Evolutionary conservation across 2,797 vertebrate genomes (phyloP), one percentile per base, ranked within the genome.

Genomic region (Acridotheres tristis): DNA sequence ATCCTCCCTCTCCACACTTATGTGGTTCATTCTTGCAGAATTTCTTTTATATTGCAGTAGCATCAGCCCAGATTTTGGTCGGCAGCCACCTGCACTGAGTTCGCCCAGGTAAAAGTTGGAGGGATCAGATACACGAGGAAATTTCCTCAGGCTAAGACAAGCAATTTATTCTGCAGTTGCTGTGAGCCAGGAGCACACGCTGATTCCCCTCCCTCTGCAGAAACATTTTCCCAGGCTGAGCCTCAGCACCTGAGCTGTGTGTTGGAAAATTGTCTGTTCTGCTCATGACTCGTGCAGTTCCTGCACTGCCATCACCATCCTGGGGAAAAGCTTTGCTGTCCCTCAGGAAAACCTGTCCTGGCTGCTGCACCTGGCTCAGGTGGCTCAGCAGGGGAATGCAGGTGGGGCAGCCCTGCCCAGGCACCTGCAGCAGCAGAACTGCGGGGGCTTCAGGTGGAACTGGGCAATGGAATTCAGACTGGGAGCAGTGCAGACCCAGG

Each of bases 91-190:
- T 21, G 38, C 19, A 23, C 81, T 53, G 22, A 34, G 48, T 15
- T 29, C 20, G 74, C 74, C 51, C 42, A 48, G 76, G 89, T 81
- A n/a, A 8, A 55, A 90, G 78, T 16, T 54, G 80, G 75, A 74
- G 67, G 73, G 90, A 81, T 78, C 83, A 58, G 80, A 51, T 6
- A 26, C 54, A 15, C 0, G 1, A 38, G 51, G 62, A 47, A 62
- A 82, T 84, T 26, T 88, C 95, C 90, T 68, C 9, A 0, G 77
- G 92, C 88, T 88, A 88, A 88, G 80, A 91, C 69, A 88, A 89
- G 76, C 69, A 61, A 86, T 93, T 89, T 88, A 62, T 89, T 86
- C 72, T 51, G 76, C 30, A 10, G 54, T 21, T 68, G 90, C 93
- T 68, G 76, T 5, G 90, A 90, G 92, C 54, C 84, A 77, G 72